Evolutionary conservation across 1,140 invertebrate genomes (phyloP).

Genomic region (Dermatophagoides farinae): DNA sequence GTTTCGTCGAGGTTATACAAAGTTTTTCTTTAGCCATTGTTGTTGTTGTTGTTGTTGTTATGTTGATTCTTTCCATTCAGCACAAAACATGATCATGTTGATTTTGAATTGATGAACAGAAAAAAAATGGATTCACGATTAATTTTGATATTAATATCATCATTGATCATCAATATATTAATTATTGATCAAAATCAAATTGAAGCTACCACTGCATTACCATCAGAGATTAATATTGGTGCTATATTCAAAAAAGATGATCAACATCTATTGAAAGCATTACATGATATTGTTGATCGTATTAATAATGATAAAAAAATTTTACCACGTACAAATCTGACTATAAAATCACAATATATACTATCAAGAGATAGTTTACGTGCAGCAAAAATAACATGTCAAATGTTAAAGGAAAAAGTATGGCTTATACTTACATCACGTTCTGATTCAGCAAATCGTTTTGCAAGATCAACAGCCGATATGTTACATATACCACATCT

Average conservation of each 20-base stretch:
- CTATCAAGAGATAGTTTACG: constrained; percentile 71
- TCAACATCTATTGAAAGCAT: constrained; percentile 61
- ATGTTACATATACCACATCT: constrained; percentile 7
- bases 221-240: background rate
- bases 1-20: too few species aligned
- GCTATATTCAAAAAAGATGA: constrained; percentile 25
- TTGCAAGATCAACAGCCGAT: background rate
- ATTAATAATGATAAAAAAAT: constrained; percentile 62
- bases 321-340: constrained; percentile 53
- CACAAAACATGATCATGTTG: too few species aligned
- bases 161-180: background rate
- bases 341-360: constrained; percentile 61
- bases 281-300: constrained; percentile 66
- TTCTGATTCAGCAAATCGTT: background rate
- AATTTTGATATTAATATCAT: too few species aligned
- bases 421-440: constrained; percentile 1
- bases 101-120: too few species aligned
- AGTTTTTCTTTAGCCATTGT: too few species aligned
- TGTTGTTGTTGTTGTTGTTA: too few species aligned
- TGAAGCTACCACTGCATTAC: background rate
- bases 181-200: background rate
- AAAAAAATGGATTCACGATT: too few species aligned
- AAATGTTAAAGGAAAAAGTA: background rate
- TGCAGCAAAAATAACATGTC: constrained; percentile 34
- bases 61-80: too few species aligned